These are phyloP conservation scores for Palythoa heliodiscus DNA, from an alignment of 92 coral and sea anemone genomes.

Conservation along the genomic window DNA sequence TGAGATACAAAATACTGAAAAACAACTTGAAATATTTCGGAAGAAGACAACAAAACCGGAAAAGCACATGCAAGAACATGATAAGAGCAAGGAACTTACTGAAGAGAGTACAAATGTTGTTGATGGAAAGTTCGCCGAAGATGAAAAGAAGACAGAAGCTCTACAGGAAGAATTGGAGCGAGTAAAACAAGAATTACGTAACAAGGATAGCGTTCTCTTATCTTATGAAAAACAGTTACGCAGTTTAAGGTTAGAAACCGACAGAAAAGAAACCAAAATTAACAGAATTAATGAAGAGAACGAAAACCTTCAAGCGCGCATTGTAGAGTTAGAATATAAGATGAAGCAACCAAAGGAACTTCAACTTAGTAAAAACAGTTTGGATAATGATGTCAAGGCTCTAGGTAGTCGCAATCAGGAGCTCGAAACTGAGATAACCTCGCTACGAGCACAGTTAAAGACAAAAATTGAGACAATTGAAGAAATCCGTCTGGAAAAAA, in stretches of 20 bases:
- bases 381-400: background rate
- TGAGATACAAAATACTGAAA: conserved; percentile 71
- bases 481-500: conserved; percentile 13
- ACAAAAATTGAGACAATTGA: conserved; percentile 5
- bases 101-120: background rate
- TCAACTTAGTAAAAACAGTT: background rate
- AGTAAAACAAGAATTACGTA: conserved; percentile 15
- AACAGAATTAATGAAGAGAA: conserved; percentile 51
- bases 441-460: conserved; percentile 24
- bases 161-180: conserved; percentile 2
- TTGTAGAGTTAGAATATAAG: conserved; percentile 58
- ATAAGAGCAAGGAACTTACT: conserved; percentile 20
- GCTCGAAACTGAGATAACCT: conserved; percentile 19
- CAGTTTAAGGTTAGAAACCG: conserved; percentile 28
- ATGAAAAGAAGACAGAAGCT: background rate
- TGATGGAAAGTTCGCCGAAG: background rate
- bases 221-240: conserved; percentile 32
- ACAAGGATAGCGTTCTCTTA: background rate
- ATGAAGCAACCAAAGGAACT: conserved; percentile 39
- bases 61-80: conserved; percentile 65
- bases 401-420: conserved; percentile 3
- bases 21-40: conserved; percentile 57
- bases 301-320: conserved; percentile 57
- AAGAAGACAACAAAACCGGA: conserved; percentile 71
- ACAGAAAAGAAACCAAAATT: conserved; percentile 40